phyloP scores from a whole-genome alignment of 1,140 invertebrate genomes.

The Parapsyche elsis region DNA sequence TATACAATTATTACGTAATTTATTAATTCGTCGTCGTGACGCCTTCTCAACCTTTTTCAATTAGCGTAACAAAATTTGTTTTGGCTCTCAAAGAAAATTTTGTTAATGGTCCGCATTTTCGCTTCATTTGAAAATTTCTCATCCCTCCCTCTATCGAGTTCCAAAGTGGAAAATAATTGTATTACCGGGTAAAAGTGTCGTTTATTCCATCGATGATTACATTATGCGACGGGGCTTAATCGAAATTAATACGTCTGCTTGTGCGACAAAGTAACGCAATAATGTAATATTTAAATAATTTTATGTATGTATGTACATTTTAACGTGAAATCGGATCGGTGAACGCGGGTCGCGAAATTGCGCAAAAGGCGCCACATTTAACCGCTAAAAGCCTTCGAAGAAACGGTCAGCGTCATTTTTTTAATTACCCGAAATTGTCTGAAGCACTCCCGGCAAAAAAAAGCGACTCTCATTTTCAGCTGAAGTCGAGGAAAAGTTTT shows the following conservation, averaged over 20 bases:
- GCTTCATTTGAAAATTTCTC: slow-evolving; percentile 14
- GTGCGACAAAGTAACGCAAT: not conserved
- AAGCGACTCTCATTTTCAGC: not conserved
- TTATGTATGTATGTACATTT: not conserved
- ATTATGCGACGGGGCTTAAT: not conserved
- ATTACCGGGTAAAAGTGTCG: slow-evolving; percentile 23
- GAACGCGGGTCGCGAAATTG: too few relatives aligned
- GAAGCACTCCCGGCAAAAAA: not conserved
- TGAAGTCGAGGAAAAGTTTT: not conserved
- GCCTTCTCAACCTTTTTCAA: slow-evolving; percentile 22
- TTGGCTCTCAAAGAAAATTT: slow-evolving; percentile 26
- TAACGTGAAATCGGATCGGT: not conserved
- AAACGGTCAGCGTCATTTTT: slow-evolving; percentile 11
- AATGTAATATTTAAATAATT: not conserved
- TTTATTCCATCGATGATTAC: not conserved
- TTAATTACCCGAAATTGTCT: slow-evolving; percentile 18
- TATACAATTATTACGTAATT: not conserved
- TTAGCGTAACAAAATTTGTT: slow-evolving; percentile 21
- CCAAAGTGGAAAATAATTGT: slow-evolving; percentile 26
- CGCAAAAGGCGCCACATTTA: not conserved
- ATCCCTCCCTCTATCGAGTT: not conserved
- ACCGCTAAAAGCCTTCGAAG: not conserved
- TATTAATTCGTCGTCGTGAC: not conserved
- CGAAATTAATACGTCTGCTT: slow-evolving; percentile 7
- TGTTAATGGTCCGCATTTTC: slow-evolving; percentile 15